These are phyloP conservation scores for Periphyllus acericola DNA, from an alignment of 2,888 invertebrate species.

Conservation along the genomic window DNA sequence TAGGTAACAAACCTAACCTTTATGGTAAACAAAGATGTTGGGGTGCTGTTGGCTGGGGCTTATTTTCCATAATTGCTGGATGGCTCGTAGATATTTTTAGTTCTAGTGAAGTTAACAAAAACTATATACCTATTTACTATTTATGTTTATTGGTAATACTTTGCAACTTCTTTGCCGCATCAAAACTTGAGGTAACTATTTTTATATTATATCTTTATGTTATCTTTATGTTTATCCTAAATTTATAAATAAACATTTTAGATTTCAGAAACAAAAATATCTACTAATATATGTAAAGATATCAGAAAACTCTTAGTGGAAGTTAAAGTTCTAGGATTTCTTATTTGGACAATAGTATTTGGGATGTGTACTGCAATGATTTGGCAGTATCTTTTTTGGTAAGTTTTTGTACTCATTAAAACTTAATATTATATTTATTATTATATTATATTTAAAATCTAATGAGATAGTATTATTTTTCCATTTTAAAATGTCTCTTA, in stretches of 20 bases:
- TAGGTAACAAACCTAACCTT: slow-evolving; percentile 60
- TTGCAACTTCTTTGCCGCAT: slow-evolving; percentile 35
- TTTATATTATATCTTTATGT: too few relatives aligned
- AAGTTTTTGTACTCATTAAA: slow-evolving; percentile 60
- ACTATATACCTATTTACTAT: slow-evolving; percentile 55
- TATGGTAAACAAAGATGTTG: slow-evolving; percentile 63
- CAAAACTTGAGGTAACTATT: slow-evolving; percentile 31
- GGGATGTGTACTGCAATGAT: slow-evolving; percentile 86
- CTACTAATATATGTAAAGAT: slow-evolving; percentile 76
- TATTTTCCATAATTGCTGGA: slow-evolving; percentile 58
- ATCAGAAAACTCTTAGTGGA: slow-evolving; percentile 76
- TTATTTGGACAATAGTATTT: slow-evolving; percentile 72
- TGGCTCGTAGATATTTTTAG: slow-evolving; percentile 62
- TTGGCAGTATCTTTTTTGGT: slow-evolving; percentile 90
- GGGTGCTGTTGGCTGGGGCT: slow-evolving; percentile 62
- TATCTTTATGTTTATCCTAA: too few relatives aligned
- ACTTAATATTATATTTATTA: background rate
- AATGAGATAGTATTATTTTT: too few relatives aligned
- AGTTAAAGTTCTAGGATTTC: slow-evolving; percentile 77
- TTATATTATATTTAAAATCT: background rate
- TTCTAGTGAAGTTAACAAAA: slow-evolving; percentile 60
- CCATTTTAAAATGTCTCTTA: too few relatives aligned
- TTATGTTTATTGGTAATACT: slow-evolving; percentile 46
- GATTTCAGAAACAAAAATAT: slow-evolving; percentile 71
- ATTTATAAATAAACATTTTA: slow-evolving; percentile 1